Conservation (phyloP, 2,113 vertebrate genomes). For the Naja naja region DNA sequence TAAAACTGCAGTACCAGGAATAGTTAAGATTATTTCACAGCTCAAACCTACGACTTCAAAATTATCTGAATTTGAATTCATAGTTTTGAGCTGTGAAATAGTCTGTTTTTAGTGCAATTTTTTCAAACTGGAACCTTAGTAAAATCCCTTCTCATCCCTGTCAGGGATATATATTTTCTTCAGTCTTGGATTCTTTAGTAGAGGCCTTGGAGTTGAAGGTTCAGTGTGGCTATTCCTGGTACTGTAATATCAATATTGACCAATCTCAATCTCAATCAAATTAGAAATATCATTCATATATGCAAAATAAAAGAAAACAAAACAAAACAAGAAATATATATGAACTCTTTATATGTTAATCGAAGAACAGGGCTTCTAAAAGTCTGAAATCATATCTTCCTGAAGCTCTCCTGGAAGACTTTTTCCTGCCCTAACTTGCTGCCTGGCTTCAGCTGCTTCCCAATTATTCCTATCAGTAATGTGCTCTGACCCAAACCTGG, state of each 20-base stretch:
- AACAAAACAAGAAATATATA: too few species aligned
- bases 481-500: too few species aligned
- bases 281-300: background rate
- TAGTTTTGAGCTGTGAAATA: too few species aligned
- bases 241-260: background rate
- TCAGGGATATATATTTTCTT: too few species aligned
- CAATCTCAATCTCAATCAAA: background rate
- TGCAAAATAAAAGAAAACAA: too few species aligned
- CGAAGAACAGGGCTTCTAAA: background rate
- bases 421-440: background rate
- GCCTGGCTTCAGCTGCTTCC: background rate
- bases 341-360: background rate
- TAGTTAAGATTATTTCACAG: background rate
- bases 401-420: background rate
- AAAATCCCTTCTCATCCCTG: too few species aligned
- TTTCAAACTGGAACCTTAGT: too few species aligned
- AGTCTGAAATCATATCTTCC: background rate
- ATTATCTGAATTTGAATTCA: too few species aligned
- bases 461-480: background rate
- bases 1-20: background rate
- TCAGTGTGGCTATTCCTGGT: too few species aligned
- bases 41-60: background rate
- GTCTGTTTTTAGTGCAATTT: too few species aligned
- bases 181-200: too few species aligned
- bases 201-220: too few species aligned